Base-by-base conservation (phyloP, 1,140 invertebrate genomes). In the Aplysia californica region DNA sequence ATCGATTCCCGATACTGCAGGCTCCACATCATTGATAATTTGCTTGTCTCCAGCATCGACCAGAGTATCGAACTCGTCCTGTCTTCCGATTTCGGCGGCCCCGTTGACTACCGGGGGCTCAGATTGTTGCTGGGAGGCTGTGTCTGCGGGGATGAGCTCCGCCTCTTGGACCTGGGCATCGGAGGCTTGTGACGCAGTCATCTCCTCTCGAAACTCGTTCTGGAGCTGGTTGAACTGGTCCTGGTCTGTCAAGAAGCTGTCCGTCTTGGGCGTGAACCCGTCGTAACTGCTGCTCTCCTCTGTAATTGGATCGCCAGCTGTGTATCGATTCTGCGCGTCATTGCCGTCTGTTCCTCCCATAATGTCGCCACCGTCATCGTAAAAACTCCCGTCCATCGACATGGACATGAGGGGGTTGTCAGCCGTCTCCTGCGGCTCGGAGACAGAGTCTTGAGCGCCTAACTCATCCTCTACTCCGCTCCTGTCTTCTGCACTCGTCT, bases 361-460 rank as follows among this genome's bases (percentile, higher is more conserved):
- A 33, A 75, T 31, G 36, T 75, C 72, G 20, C 72, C 72, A 1
- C 72, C 72, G 29, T 75, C 72, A 23, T 75, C 72, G 38, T 75
- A 75, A 55, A 75, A 75, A 55, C 72, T 75, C 5, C 72, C 72
- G 26, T 75, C 72, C 72, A 75, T 75, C 1, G 72, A 75, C 72
- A 75, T 75, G 3, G 72, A 75, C 72, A 75, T 75, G 26, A 75
- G 41, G 3, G 72, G 59, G 39, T 50, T 66, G 35, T 75, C 72
- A 31, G 1, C 26, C 36, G 55, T 61, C 56, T 20, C 31, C 18
- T 18, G 18, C 4, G 29, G 56, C 33, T 41, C 70, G 31, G 1
- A 6, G n/a, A n/a, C n/a, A n/a, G n/a, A n/a, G n/a, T n/a, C n/a
- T n/a, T n/a, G n/a, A n/a, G n/a, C n/a, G n/a, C 31, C 44, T 58